A percentile compares a stretch with the other conserved stretches of the same genome.
Conservation (phyloP, 1,140 invertebrate genomes). For the Caenorhabditis remanei region DNA sequence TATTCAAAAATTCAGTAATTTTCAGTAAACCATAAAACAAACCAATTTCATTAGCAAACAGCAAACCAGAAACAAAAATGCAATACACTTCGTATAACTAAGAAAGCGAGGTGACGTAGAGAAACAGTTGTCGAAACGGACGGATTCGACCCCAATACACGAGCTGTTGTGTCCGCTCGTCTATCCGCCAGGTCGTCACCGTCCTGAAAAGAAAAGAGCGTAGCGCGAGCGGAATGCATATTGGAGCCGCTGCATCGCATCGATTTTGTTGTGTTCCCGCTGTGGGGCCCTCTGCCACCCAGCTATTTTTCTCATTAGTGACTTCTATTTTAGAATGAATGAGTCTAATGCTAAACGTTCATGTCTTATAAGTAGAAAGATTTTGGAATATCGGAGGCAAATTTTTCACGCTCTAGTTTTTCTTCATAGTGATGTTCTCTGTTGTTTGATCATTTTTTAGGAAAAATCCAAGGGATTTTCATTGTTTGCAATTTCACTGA, state of each 20-base stretch:
- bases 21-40: no score
- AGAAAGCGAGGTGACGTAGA: neutral
- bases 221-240: conserved; percentile 32
- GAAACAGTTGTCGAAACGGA: conserved; percentile 2
- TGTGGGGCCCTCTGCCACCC: neutral
- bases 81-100: neutral
- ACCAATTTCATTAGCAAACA: neutral
- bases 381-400: neutral
- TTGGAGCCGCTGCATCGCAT: conserved; percentile 43
- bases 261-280: conserved; percentile 35
- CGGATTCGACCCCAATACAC: neutral
- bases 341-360: neutral
- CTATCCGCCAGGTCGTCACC: conserved; percentile 33
- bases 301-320: conserved; percentile 53
- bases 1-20: no score
- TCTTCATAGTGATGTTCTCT: neutral
- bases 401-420: conserved; percentile 1
- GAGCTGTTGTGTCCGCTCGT: conserved; percentile 9
- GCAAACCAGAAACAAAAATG: neutral
- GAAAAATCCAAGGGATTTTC: neutral
- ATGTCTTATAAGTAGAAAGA: neutral
- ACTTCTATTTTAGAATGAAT: conserved; percentile 19
- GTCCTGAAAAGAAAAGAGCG: conserved; percentile 7
- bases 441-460: neutral
- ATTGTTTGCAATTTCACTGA: conserved; percentile 8